Evolutionary conservation across 2,888 invertebrate species (phyloP), one percentile per base, ranked within the genome.

Genomic region (Nomada ruficornis): DNA sequence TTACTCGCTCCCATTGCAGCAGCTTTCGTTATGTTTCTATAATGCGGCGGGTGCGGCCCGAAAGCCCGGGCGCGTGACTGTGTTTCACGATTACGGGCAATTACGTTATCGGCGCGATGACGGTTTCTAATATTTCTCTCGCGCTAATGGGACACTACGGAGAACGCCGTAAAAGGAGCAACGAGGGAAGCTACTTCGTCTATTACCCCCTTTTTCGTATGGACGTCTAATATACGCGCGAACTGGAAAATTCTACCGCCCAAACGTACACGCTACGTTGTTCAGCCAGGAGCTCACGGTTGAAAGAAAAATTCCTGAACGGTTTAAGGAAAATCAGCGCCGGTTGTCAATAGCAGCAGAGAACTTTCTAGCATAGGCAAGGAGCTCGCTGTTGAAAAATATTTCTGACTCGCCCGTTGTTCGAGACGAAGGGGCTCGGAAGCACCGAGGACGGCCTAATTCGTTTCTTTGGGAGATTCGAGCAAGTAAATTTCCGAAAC

Each of bases 31-130:
- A 18, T 63, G 65, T 77, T 81, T 81, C 81, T 67, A 72, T 60
- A 77, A 74, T 36, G 36, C 54, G 13, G 36, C 52, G n/a, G 15
- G 18, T 15, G 50, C 42, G 54, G 36, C 36, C 7, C 59, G 52
- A 55, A 72, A 60, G 67, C 60, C 44, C 52, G 47, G 42, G 70
- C 82, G 86, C 87, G 77, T 82, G 88, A 88, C 81, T 83, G 71
- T 80, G 78, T 82, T 79, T 72, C 60, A 59, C 75, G 83, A 88
- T 86, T 87, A 86, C 77, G 80, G 63, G 80, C 81, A 86, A 88
- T 88, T 87, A 84, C 86, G 82, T 82, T 88, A 88, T 88, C 88
- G 86, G 77, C 76, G 59, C 83, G 82, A 86, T 55, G 80, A 81
- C 77, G 81, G 73, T 77, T 78, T 47, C 76, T 83, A 83, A 87